These are phyloP conservation scores for Puma concolor DNA, from an alignment of 2,113 vertebrate genomes.

Conservation along the genomic window DNA sequence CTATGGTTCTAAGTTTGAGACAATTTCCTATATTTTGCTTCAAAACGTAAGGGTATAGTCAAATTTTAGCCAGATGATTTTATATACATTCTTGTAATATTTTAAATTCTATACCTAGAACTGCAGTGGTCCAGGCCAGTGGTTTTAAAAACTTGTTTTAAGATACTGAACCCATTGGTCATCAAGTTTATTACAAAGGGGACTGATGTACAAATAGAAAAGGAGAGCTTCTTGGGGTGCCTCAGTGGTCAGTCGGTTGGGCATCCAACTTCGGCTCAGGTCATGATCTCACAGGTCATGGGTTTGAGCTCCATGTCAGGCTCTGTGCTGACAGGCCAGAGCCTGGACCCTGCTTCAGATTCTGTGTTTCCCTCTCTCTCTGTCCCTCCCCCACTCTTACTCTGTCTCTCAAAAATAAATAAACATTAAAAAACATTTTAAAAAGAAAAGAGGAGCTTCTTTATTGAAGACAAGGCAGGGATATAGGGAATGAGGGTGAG, in stretches of 20 bases:
- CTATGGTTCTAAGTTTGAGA: not conserved
- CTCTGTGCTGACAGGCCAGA: no score
- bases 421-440: not conserved
- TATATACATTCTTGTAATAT: slow-evolving; percentile 21
- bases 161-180: not conserved
- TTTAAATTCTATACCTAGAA: slow-evolving; percentile 31
- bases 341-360: no score
- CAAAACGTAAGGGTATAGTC: slow-evolving; percentile 26
- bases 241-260: no score
- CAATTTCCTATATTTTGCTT: slow-evolving; percentile 35
- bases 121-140: not conserved
- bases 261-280: no score
- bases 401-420: no score
- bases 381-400: no score
- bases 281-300: no score
- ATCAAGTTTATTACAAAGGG: not conserved
- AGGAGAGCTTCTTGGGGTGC: not conserved
- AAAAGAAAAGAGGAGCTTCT: not conserved
- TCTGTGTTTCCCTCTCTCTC: no score
- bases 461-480: not conserved
- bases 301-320: no score
- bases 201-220: not conserved
- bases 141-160: not conserved
- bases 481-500: no score
- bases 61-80: slow-evolving; percentile 30